These are phyloP conservation scores for Busseola fusca DNA, from an alignment of 2,888 invertebrate genomes.

Conservation along the genomic window DNA sequence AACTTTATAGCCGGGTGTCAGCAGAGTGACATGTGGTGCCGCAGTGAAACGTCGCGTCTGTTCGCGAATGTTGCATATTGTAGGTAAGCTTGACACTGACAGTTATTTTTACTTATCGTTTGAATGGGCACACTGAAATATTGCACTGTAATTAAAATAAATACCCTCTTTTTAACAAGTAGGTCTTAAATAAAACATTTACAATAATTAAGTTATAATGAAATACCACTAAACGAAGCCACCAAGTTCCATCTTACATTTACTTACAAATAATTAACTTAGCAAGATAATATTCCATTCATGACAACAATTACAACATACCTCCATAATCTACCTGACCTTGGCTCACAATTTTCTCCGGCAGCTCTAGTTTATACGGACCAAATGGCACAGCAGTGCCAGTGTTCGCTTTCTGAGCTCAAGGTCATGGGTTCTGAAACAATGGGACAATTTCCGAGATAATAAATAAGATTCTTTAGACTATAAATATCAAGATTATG, in stretches of 20 bases:
- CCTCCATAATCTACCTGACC: conserved; percentile 31
- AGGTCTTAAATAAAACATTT: not conserved
- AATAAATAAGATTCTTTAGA: not conserved
- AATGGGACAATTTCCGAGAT: conserved; percentile 5
- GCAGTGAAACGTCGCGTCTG: conserved; percentile 48
- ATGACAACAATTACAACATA: conserved; percentile 29
- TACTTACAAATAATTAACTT: not conserved
- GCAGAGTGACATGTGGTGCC: conserved; percentile 39
- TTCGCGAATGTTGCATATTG: conserved; percentile 11
- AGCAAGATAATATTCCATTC: conserved; percentile 35
- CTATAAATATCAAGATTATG: not conserved
- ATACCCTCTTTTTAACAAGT: not conserved
- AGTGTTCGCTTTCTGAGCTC: conserved; percentile 35
- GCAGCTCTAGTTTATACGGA: conserved; percentile 47
- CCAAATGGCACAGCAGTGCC: conserved; percentile 35
- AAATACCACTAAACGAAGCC: not conserved
- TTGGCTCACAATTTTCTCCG: conserved; percentile 51
- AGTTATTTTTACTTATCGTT: conserved; percentile 16
- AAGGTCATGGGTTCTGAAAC: conserved; percentile 42
- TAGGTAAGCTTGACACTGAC: conserved; percentile 16
- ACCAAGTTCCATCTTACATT: not conserved
- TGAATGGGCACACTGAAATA: not conserved
- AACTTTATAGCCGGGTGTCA: conserved; percentile 44
- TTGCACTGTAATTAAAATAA: not conserved
- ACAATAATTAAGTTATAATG: not conserved